Evolutionary conservation across 2,797 vertebrate species (phyloP).

Genomic region (Enteromius viviparus): DNA sequence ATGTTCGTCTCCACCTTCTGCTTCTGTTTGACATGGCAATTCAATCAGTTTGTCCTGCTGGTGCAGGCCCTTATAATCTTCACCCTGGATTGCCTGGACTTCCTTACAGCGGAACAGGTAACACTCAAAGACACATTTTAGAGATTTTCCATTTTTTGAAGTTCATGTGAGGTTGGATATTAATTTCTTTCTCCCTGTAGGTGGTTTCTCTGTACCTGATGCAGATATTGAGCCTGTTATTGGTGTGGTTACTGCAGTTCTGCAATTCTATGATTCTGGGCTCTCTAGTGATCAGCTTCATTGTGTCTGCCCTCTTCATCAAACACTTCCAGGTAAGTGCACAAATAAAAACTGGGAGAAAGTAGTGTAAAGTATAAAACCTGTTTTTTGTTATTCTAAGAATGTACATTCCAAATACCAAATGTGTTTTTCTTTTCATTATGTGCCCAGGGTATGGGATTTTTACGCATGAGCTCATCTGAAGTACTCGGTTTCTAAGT

Average conservation of each 20-base stretch:
- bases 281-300: conserved; percentile 92
- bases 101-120: conserved; percentile 87
- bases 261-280: conserved; percentile 96
- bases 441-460: neutral
- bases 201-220: conserved; percentile 85
- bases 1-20: conserved; percentile 89
- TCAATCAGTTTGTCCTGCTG: conserved; percentile 96
- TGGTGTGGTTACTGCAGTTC: conserved; percentile 94
- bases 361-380: neutral
- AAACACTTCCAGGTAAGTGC: conserved; percentile 86
- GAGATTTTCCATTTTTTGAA: conserved; percentile 1
- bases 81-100: conserved; percentile 84
- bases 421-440: neutral
- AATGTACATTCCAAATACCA: neutral
- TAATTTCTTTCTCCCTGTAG: conserved; percentile 71
- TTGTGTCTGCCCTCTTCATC: conserved; percentile 84
- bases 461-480: neutral
- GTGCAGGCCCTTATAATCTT: conserved; percentile 91
- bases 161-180: conserved; percentile 34
- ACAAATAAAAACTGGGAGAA: neutral
- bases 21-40: conserved; percentile 97
- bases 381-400: neutral
- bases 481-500: neutral
- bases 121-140: neutral
- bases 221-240: conserved; percentile 84